Evolutionary conservation across 2,113 vertebrate genomes (phyloP), one percentile per base, ranked within the genome.

Genomic region (Diglossa brunneiventris): DNA sequence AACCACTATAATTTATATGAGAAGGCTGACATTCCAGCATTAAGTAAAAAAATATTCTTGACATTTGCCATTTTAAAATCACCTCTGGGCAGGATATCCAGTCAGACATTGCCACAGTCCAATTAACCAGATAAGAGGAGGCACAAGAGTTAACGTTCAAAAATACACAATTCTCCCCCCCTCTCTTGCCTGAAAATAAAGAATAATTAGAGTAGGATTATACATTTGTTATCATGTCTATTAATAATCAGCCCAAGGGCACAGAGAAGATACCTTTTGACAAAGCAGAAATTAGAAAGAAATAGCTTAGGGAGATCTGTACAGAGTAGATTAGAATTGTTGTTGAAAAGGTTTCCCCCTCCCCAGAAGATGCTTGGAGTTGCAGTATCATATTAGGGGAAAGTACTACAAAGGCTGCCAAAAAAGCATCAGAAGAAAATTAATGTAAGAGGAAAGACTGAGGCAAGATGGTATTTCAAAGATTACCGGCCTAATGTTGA

Each of bases 41-140:
- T 74, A 92, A 95, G 61, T 46, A 88, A 96, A 89, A 89, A 89
- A 85, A 21, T 37, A 70, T 49, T 52, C 41, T 75, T 52, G 18
- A 69, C 47, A 64, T 94, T 96, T 96, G 82, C 79, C 78, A 77
- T 97, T 97, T 98, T 95, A 8, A 97, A 95, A 94, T 95, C 88
- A 92, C 63, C 58, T 92, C 52, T 84, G 91, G 53, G 39, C 90
- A 97, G 81, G 75, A 96, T 97, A 91, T 85, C 66, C 76, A 92
- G 83, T 72, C 95, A 95, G 93, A 93, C 62, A 56, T 90, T 93
- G 81, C 90, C 64, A 90, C 84, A 92, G 70, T 66, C 84, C 86
- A 96, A 92, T 95, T 96, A 97, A 85, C 78, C 39, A 81, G 83
- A 92, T 96, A 96, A 96, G 89, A 96, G 68, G 47, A 96, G 46